A percentile compares a stretch with the other conserved stretches of the same genome.
Conservation (phyloP, 2,888 invertebrate species). For the Spilarctia lutea region DNA sequence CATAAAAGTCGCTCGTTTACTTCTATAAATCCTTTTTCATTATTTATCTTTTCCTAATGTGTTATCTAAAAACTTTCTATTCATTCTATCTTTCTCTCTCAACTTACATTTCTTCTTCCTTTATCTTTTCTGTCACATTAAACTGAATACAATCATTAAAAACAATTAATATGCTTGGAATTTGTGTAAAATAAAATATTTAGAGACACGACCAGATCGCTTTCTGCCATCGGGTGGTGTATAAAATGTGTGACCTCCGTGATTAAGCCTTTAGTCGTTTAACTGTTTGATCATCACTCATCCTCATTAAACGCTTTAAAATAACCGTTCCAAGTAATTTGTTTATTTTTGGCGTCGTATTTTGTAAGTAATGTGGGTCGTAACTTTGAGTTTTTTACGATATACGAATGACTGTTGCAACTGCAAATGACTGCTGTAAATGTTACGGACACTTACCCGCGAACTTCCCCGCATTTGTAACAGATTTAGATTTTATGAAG, state of each 20-base stretch:
- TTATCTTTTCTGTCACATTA: no score
- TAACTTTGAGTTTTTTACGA: constrained; percentile 21
- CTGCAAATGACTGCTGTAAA: no score
- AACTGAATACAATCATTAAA: no score
- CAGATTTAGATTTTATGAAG: constrained; percentile 28
- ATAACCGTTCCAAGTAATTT: constrained; percentile 4
- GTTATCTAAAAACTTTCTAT: no score
- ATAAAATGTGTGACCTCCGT: neutral
- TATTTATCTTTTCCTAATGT: no score
- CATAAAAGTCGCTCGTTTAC: no score
- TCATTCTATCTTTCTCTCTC: no score
- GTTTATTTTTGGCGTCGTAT: constrained; percentile 15
- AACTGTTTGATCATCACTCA: neutral
- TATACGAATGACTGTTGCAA: constrained; percentile 20
- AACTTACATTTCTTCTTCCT: no score
- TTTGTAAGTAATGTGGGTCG: constrained; percentile 3
- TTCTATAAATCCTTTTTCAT: no score
- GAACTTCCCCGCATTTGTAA: constrained; percentile 9
- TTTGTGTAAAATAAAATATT: no score
- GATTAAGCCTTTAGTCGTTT: neutral
- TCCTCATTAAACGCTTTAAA: neutral
- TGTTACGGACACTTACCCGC: neutral
- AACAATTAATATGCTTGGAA: no score
- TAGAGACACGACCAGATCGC: neutral
- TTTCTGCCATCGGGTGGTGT: neutral